Evolutionary conservation across 2,113 vertebrate species (phyloP), one percentile per base, ranked within the genome.

Genomic region (Cervus canadensis): DNA sequence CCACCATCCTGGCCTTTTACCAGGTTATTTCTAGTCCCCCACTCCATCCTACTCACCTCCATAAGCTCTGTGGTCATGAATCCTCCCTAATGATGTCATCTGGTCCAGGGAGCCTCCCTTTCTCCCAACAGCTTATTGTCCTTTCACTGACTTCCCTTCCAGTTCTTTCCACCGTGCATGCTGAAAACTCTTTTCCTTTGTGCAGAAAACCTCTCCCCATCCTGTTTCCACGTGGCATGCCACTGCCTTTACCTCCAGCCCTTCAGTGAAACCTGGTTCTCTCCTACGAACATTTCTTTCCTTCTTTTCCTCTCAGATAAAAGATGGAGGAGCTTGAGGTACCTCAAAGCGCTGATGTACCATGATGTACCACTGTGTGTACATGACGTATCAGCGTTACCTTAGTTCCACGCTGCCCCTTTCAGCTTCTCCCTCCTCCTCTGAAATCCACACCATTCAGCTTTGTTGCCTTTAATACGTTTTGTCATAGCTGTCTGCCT

Each of bases 91-190:
- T 81, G 88, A 95, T 92, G 45, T 56, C 93, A 95, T 21, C 71
- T 25, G n/a, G 87, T 43, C 15, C 40, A 28, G 81, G 84, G n/a
- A 64, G 59, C 81, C 96, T 95, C 93, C 96, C 91, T 95, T 74
- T 92, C 93, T 95, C 64, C 94, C 84, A 54, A 45, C 25, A 91
- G 81, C 85, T 96, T 89, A 83, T 93, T 91, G 95, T 94, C n/a
- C 54, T 43, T 94, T 82, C 33, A 59, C 76, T 94, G 81, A 89
- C 89, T 97, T 96, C 97, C 97, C 91, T 96, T 97, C 59, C 56
- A 94, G 95, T 56, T 36, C 91, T 97, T 97, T 86, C 96, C 96
- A 88, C 91, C 21, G 30, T 48, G 57, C 17, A 36, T 40, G 57
- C 85, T 91, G 76, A 89, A 95, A 91, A 87, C 52, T 52, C 87